Percentiles rank a stretch among this genome's conserved stretches.
Conservation (phyloP, 1,140 invertebrate genomes). For the Drosophila pectinifera region DNA sequence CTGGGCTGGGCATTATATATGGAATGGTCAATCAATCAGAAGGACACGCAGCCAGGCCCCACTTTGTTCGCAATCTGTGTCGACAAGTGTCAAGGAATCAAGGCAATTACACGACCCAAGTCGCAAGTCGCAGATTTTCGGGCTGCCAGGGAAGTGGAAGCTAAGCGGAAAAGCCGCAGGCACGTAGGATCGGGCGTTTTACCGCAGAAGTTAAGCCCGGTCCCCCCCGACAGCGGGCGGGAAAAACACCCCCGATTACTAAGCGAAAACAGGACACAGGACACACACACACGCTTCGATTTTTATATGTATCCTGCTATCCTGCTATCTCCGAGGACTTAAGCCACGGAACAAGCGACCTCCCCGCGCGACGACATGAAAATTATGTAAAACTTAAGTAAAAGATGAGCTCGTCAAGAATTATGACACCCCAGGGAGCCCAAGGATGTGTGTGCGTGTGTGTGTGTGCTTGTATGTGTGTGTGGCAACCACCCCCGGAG, state of each 20-base stretch:
- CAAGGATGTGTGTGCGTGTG: slow-evolving; percentile 56
- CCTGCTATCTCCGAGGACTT: slow-evolving; percentile 71
- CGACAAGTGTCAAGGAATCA: slow-evolving; percentile 63
- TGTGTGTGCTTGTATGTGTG: too few relatives aligned
- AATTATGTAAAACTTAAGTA: slow-evolving; percentile 85
- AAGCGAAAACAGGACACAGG: neutral
- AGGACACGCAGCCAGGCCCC: neutral
- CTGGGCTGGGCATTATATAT: slow-evolving; percentile 2
- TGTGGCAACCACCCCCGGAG: slow-evolving; percentile 40
- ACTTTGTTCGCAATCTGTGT: slow-evolving; percentile 50
- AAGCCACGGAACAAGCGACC: slow-evolving; percentile 39
- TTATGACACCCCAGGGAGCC: slow-evolving; percentile 84
- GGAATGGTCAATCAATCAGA: slow-evolving; percentile 43
- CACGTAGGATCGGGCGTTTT: slow-evolving; percentile 77
- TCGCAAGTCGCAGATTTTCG: slow-evolving; percentile 10
- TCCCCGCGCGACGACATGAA: slow-evolving; percentile 75
- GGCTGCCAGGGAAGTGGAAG: slow-evolving; percentile 6
- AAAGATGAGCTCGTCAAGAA: slow-evolving; percentile 85
- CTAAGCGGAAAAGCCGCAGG: slow-evolving; percentile 69
- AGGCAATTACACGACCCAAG: slow-evolving; percentile 60
- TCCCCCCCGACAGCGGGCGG: neutral
- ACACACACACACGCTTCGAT: slow-evolving; percentile 64
- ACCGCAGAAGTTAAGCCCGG: slow-evolving; percentile 61
- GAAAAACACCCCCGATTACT: neutral
- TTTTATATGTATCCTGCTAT: slow-evolving; percentile 56